Conservation (phyloP, 2,888 invertebrate genomes). For the Molorchus minor region DNA sequence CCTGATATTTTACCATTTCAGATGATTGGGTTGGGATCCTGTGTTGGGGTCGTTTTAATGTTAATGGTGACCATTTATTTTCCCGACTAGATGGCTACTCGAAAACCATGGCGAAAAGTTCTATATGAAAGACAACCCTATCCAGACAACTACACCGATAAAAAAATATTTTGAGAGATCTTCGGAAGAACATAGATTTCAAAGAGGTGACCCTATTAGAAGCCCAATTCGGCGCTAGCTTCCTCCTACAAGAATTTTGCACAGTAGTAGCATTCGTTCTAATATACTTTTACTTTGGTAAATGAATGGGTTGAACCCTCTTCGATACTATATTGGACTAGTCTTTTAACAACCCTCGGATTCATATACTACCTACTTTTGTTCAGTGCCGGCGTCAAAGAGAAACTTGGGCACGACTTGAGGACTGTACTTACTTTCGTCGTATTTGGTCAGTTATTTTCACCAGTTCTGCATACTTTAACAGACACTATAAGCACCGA, state of each 20-base stretch:
- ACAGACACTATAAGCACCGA: constrained; percentile 98
- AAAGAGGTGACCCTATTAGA: constrained; percentile 76
- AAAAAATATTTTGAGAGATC: constrained; percentile 82
- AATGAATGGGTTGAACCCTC: constrained; percentile 74
- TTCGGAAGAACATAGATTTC: constrained; percentile 84
- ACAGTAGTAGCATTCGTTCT: constrained; percentile 77
- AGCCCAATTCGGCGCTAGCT: constrained; percentile 79
- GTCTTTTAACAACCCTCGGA: constrained; percentile 67
- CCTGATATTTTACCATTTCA: no score
- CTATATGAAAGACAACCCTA: constrained; percentile 87
- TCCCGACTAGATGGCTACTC: constrained; percentile 51
- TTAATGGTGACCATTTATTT: no score
- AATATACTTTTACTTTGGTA: constrained; percentile 77
- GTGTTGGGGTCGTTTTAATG: no score
- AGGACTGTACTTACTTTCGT: constrained; percentile 84
- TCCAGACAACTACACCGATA: constrained; percentile 93
- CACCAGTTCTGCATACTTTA: constrained; percentile 91
- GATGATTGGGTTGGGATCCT: no score
- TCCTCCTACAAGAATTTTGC: constrained; percentile 83
- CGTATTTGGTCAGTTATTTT: constrained; percentile 86
- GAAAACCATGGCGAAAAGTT: constrained; percentile 83
- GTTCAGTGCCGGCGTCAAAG: constrained; percentile 43
- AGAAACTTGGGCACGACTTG: constrained; percentile 68
- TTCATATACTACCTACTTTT: constrained; percentile 68
- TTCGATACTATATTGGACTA: constrained; percentile 69